A percentile compares a stretch with the other conserved stretches of the same genome.
These are phyloP conservation scores for Dromaius novaehollandiae DNA, from an alignment of 2,113 vertebrate genomes.

Conservation along the genomic window DNA sequence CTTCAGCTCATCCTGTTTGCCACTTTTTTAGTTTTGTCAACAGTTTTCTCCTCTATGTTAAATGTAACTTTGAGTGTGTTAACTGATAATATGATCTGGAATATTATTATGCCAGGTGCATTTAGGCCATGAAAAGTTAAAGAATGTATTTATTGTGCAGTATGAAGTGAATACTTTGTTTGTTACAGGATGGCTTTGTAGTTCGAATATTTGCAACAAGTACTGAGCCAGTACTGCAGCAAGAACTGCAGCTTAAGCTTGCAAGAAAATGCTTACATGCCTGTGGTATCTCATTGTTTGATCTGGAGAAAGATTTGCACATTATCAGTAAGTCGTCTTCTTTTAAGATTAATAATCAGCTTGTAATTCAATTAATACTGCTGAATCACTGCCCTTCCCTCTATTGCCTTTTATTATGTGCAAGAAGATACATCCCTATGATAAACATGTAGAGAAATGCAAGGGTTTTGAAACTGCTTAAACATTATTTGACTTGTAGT, in stretches of 20 bases:
- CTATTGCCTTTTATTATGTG: background rate
- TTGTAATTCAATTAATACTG: background rate
- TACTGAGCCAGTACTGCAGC: conserved; percentile 94
- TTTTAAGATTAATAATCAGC: background rate
- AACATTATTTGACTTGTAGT: background rate
- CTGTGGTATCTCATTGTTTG: conserved; percentile 97
- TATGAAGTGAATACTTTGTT: conserved; percentile 8
- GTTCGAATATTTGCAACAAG: conserved; percentile 97
- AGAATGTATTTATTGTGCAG: background rate
- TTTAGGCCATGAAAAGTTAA: background rate
- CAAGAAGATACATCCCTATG: background rate
- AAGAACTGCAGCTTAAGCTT: conserved; percentile 97
- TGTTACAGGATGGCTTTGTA: conserved; percentile 94
- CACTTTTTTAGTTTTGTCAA: background rate
- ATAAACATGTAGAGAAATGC: background rate
- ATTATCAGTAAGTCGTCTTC: conserved; percentile 92
- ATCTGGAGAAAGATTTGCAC: conserved; percentile 98
- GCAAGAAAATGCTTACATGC: conserved; percentile 98
- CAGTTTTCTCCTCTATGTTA: background rate
- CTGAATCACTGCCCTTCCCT: background rate
- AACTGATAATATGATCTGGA: background rate
- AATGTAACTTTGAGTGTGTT: background rate
- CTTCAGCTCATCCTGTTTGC: background rate
- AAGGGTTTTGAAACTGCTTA: background rate
- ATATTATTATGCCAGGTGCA: background rate